Evolutionary conservation across 2,113 vertebrate species (phyloP).

Genomic region (Prinia subflava): DNA sequence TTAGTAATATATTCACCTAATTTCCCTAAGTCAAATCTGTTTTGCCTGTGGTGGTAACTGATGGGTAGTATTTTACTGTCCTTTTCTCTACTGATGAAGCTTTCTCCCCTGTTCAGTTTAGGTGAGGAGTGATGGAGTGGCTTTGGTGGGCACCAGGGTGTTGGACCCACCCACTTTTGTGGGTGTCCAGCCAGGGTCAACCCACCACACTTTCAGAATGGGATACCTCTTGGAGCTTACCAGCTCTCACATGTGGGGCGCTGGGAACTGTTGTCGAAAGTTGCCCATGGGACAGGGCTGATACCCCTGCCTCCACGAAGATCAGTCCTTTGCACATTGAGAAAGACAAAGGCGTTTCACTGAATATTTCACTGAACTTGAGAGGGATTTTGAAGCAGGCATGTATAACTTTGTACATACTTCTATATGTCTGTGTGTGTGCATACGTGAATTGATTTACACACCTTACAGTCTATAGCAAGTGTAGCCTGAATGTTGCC

Average conservation of each 20-base stretch:
- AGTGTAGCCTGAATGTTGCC: background rate
- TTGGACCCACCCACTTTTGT: background rate
- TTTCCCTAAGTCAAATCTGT: background rate
- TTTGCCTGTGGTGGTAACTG: background rate
- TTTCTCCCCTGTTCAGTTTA: background rate
- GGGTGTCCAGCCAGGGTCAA: background rate
- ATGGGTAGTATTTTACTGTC: background rate
- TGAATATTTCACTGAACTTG: background rate
- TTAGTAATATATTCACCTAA: background rate
- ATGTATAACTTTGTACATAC: background rate
- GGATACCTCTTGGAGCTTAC: background rate
- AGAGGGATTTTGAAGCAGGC: background rate
- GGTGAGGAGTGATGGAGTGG: background rate
- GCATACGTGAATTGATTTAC: background rate
- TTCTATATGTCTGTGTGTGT: background rate
- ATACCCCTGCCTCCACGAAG: accelerated
- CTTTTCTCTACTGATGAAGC: background rate
- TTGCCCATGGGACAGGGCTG: background rate
- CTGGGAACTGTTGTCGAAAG: background rate
- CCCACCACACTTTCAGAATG: background rate
- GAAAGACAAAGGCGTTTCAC: background rate
- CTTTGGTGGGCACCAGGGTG: background rate
- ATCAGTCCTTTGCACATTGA: background rate
- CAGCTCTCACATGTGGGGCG: background rate
- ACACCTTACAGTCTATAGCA: background rate